Evolutionary conservation across 2,797 vertebrate species (phyloP).

Genomic region (Rhyacichthys aspro): DNA sequence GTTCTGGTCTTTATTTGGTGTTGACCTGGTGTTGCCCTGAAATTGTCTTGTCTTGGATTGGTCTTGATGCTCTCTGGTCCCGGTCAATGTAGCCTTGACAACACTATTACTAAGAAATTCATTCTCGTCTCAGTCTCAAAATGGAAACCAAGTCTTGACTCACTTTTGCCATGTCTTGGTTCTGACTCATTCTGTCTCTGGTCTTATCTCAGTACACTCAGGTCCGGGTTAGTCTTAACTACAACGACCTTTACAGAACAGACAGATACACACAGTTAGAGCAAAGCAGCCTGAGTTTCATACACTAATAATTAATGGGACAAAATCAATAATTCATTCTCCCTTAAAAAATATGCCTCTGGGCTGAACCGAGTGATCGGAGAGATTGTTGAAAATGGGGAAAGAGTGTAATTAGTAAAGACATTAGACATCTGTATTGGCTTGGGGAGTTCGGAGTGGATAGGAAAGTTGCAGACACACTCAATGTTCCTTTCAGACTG

Average conservation of each 20-base stretch:
- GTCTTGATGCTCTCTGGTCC: no score
- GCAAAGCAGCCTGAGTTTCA: conserved; percentile 37
- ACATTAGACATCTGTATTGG: conserved; percentile 23
- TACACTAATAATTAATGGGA: conserved; percentile 44
- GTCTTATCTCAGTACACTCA: no score
- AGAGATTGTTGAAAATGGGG: conserved; percentile 21
- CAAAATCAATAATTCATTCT: conserved; percentile 53
- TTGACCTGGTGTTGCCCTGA: no score
- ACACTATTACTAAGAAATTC: no score
- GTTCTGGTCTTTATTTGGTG: no score
- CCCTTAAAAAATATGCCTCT: conserved; percentile 35
- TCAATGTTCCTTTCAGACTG: conserved; percentile 14
- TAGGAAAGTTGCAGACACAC: not conserved
- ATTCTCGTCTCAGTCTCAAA: no score
- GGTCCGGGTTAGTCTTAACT: not conserved
- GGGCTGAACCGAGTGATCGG: conserved; percentile 24
- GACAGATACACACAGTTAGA: not conserved
- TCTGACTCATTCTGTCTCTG: no score
- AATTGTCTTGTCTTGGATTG: no score
- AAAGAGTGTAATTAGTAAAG: conserved; percentile 19
- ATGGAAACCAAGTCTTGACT: no score
- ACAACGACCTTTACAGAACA: not conserved
- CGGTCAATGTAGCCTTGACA: no score
- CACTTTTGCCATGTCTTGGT: no score
- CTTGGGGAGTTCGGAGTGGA: conserved; percentile 14